Percentiles rank a stretch among this genome's conserved stretches.
phyloP scores from a whole-genome alignment of 2,113 vertebrate species.

The Ramphastos sulfuratus region DNA sequence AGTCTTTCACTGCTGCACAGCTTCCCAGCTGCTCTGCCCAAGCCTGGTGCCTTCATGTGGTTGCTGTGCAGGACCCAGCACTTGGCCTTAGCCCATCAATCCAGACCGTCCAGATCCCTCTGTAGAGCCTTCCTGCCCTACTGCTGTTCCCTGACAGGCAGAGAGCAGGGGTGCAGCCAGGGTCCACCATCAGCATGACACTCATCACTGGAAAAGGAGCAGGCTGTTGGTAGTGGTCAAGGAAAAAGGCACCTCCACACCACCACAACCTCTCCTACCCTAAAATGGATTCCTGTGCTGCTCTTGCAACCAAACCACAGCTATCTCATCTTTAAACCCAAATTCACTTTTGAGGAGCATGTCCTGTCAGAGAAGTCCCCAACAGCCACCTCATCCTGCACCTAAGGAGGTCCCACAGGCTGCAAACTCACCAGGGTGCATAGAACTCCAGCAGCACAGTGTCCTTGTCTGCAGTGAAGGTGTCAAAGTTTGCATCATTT shows the following conservation, averaged over 20 bases:
- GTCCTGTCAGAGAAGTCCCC: neutral
- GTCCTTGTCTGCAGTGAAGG: constrained; percentile 89
- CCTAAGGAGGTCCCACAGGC: rapidly evolving
- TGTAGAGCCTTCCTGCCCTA: too few relatives aligned
- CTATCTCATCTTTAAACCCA: neutral
- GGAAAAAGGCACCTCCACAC: neutral
- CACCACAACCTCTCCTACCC: neutral
- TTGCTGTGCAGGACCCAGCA: too few relatives aligned
- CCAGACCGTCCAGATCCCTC: too few relatives aligned
- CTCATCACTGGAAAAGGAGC: neutral
- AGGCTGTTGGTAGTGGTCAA: neutral
- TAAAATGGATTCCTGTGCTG: neutral
- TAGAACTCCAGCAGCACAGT: constrained; percentile 95
- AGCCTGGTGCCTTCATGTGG: too few relatives aligned
- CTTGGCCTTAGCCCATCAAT: too few relatives aligned
- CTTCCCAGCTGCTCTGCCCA: too few relatives aligned
- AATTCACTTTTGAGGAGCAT: neutral
- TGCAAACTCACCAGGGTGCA: constrained; percentile 86
- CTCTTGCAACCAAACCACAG: neutral
- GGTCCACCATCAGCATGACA: neutral
- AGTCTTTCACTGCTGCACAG: too few relatives aligned
- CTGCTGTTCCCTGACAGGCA: neutral
- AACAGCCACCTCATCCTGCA: neutral
- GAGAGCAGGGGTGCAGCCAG: neutral
- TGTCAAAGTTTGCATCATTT: constrained; percentile 88